A percentile compares a stretch with the other conserved stretches of the same genome.
Evolutionary conservation across 2,113 vertebrate genomes (phyloP).

Genomic region (Forbesichthys agassizii): DNA sequence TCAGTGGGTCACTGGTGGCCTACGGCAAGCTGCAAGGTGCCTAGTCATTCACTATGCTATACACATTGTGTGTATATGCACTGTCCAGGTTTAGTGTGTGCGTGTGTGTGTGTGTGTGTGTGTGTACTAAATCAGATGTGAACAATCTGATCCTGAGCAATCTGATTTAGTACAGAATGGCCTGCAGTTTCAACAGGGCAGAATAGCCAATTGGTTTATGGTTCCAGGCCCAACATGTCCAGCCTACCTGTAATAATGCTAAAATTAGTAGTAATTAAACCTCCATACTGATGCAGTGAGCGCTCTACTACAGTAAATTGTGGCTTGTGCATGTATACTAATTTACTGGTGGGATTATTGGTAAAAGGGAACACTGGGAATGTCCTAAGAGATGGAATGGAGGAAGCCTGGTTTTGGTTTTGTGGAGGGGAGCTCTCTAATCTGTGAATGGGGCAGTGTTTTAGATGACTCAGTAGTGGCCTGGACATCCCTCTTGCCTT

Average conservation of each 20-base stretch:
- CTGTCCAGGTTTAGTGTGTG: not conserved
- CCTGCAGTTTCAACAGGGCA: too few species aligned
- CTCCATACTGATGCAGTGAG: too few species aligned
- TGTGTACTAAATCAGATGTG: not conserved
- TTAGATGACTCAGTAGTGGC: constrained; percentile 18
- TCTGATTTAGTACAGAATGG: too few species aligned
- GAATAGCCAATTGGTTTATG: not conserved
- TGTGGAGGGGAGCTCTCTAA: constrained; percentile 1
- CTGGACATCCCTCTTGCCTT: constrained; percentile 4
- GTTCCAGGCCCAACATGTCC: not conserved
- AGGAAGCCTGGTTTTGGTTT: constrained; percentile 18
- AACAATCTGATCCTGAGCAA: too few species aligned
- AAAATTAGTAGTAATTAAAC: too few species aligned
- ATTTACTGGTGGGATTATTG: constrained; percentile 28
- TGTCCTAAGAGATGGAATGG: constrained; percentile 8
- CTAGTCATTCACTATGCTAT: too few species aligned
- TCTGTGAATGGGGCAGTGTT: constrained; percentile 25
- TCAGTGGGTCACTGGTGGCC: constrained; percentile 77
- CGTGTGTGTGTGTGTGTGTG: constrained; percentile 2
- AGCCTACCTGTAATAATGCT: not conserved
- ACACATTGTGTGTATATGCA: not conserved
- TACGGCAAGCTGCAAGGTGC: constrained; percentile 77
- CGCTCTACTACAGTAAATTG: too few species aligned
- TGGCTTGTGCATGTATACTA: constrained; percentile 18
- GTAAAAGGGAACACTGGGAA: constrained; percentile 38